phyloP scores from a whole-genome alignment of 2,113 vertebrate species.

The Psilopsiagon aurifrons region DNA sequence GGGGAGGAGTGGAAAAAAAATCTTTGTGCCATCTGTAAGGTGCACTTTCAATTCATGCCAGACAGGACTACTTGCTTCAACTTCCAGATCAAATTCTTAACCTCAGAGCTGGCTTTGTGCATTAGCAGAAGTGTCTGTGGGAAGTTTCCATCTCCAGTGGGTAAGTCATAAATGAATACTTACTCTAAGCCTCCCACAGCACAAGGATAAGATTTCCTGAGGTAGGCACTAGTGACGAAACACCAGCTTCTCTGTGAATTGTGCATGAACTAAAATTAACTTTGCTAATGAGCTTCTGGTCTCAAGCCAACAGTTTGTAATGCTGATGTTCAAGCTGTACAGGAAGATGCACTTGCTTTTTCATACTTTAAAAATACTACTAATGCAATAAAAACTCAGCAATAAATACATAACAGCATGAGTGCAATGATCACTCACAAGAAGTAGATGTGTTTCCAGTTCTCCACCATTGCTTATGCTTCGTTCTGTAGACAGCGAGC shows the following conservation, averaged over 20 bases:
- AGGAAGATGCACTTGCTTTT: neutral
- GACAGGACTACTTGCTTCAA: neutral
- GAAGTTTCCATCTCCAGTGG: neutral
- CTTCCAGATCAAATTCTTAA: neutral
- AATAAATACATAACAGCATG: neutral
- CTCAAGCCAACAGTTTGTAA: neutral
- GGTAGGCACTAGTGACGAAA: neutral
- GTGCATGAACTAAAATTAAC: neutral
- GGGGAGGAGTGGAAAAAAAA: neutral
- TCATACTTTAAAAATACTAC: neutral
- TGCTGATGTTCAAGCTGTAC: neutral
- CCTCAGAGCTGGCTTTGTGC: neutral
- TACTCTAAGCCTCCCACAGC: neutral
- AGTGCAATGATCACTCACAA: neutral
- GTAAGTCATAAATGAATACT: neutral
- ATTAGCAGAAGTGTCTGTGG: neutral
- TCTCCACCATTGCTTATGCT: neutral
- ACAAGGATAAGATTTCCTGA: neutral
- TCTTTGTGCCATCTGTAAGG: neutral
- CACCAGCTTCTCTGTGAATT: neutral
- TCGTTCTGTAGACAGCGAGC: neutral
- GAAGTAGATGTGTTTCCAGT: neutral
- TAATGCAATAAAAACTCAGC: neutral
- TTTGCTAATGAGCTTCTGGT: neutral
- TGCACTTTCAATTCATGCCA: neutral